These are phyloP conservation scores for Drosophila mojavensis DNA, from an alignment of 1,140 invertebrate species.

Conservation along the genomic window DNA sequence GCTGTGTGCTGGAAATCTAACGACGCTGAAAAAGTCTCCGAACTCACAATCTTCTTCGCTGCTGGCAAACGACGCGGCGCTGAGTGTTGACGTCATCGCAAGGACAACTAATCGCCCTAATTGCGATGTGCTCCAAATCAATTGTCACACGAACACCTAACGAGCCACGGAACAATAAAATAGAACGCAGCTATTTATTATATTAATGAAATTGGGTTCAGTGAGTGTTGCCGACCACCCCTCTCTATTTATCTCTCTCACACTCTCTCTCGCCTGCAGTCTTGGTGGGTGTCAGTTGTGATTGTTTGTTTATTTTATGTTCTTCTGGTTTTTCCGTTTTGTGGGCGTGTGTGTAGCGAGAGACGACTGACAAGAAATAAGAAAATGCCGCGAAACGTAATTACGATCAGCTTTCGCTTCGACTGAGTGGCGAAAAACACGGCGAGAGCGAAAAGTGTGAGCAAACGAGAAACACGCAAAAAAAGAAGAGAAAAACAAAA, in stretches of 20 bases:
- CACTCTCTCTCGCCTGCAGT: constrained; percentile 16
- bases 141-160: constrained; percentile 28
- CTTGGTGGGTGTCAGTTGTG: constrained; percentile 43
- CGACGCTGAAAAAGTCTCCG: neutral
- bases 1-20: neutral
- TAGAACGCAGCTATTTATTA: constrained; percentile 59
- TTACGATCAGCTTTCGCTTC: constrained; percentile 46
- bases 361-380: constrained; percentile 13
- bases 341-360: constrained; percentile 17
- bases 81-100: constrained; percentile 65
- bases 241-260: too few species aligned
- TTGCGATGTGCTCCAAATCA: constrained; percentile 58
- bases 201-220: constrained; percentile 51
- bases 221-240: constrained; percentile 47
- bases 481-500: neutral
- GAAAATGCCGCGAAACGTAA: constrained; percentile 53
- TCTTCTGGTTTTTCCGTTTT: constrained; percentile 1
- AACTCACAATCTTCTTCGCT: constrained; percentile 70
- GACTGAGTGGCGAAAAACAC: constrained; percentile 36
- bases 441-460: constrained; percentile 36
- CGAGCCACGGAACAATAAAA: constrained; percentile 29
- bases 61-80: constrained; percentile 35
- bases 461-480: constrained; percentile 7
- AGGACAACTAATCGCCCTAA: constrained; percentile 39
- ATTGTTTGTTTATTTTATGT: constrained; percentile 13